A percentile compares a stretch with the other conserved stretches of the same genome.
Conservation (phyloP, 1,140 invertebrate species). For the Drosophila obscura region DNA sequence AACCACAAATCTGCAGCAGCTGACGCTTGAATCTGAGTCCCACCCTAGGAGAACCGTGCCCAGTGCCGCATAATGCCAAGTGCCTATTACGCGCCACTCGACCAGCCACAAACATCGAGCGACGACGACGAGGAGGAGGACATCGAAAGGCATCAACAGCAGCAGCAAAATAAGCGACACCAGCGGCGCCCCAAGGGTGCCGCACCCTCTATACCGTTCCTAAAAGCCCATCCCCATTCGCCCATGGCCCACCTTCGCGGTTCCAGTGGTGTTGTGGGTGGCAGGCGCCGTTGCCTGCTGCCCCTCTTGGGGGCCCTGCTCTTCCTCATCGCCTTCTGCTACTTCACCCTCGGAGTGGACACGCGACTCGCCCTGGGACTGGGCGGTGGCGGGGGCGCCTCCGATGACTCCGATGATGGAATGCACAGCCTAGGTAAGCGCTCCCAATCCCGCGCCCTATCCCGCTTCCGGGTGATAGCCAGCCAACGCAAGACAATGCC, state of each 20-base stretch:
- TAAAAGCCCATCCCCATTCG: too few relatives aligned
- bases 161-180: conserved; percentile 12
- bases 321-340: conserved; percentile 45
- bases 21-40: conserved; percentile 1
- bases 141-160: conserved; percentile 32
- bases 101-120: conserved; percentile 40
- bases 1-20: conserved; percentile 9
- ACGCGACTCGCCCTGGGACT: conserved; percentile 34
- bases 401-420: conserved; percentile 37
- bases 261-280: conserved; percentile 3
- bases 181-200: conserved; percentile 1
- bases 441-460: background rate
- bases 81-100: conserved; percentile 70
- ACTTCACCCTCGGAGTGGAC: conserved; percentile 51
- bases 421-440: conserved; percentile 62
- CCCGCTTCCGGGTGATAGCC: background rate
- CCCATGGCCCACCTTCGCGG: conserved; percentile 11
- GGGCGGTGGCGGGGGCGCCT: conserved; percentile 9
- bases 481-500: too few relatives aligned
- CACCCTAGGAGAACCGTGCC: conserved; percentile 11
- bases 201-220: background rate
- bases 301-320: conserved; percentile 13
- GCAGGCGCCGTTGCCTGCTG: conserved; percentile 40
- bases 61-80: conserved; percentile 60
- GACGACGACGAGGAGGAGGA: conserved; percentile 54